Evolutionary conservation across 2,888 invertebrate genomes (phyloP), one percentile per base, ranked within the genome.

Genomic region (Drosophila nr. perissopoda): DNA sequence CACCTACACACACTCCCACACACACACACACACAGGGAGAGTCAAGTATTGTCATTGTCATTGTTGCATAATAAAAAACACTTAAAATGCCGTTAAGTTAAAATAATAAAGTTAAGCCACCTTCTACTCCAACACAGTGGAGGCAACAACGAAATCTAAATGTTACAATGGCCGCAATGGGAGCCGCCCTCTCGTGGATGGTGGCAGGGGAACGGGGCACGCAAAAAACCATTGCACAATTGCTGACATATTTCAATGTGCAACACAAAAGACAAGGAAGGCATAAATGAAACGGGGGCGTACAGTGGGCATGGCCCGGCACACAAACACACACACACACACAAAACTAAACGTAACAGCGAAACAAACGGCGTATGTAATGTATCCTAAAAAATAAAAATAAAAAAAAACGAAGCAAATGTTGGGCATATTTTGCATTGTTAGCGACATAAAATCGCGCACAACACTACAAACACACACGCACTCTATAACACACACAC

Each of bases 11-110:
- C 78, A 69, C 56, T 49, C 56, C 36, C 66, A 36, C n/a, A 38
- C n/a, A 60, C 61, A 56, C 48, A 40, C 11, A 29, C 16, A 53
- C 11, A 21, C 33, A 34, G 36, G 18, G 18, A 13, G 57, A 53
- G 33, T 57, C 27, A 38, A n/a, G 53, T 38, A 54, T 56, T 34
- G 33, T 27, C 48, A 59, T 67, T 70, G 65, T 78, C 38, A 25
- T 76, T 76, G 70, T 62, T 63, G 79, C 82, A 81, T 81, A 87
- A 87, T 86, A 87, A 87, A 83, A 87, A 87, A 87, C 88, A 87
- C 87, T 87, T 87, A 87, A 87, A 87, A 87, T 73, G 83, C 82
- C 88, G 88, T 87, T 87, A 88, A 87, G 88, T 82, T 87, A 87
- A 88, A 87, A 88, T 88, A 88, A 88, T 86, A 86, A 87, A 86